These are phyloP conservation scores for Drosophila helvetica DNA, from an alignment of 2,888 invertebrate species.

Conservation along the genomic window DNA sequence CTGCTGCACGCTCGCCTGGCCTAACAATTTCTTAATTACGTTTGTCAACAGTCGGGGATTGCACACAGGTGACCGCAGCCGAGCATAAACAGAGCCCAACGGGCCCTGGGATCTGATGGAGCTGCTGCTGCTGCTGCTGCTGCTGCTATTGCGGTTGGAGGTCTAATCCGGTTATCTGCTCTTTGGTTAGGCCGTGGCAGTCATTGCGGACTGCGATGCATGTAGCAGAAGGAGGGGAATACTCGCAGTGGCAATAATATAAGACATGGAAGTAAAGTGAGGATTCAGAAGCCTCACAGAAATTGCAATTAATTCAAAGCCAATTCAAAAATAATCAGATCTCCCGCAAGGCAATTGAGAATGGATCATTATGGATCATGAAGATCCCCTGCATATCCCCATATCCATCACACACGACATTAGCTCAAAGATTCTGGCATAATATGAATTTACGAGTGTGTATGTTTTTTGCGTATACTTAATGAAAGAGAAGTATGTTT, in stretches of 20 bases:
- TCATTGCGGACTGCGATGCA: background rate
- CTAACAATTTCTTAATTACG: slow-evolving; percentile 49
- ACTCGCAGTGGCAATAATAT: background rate
- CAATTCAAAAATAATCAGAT: background rate
- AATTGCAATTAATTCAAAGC: background rate
- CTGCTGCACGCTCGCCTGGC: background rate
- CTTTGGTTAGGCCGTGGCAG: background rate
- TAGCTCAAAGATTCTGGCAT: too few species aligned
- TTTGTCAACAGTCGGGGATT: slow-evolving; percentile 36
- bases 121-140: too few species aligned
- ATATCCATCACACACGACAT: too few species aligned
- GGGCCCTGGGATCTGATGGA: too few species aligned
- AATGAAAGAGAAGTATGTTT: too few species aligned
- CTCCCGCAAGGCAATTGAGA: background rate
- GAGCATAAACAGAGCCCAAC: slow-evolving; percentile 1
- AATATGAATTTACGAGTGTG: too few species aligned
- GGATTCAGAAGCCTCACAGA: background rate
- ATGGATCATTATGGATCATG: background rate
- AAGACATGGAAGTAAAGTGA: background rate
- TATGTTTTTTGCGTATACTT: too few species aligned
- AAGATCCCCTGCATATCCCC: too few species aligned
- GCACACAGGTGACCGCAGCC: slow-evolving; percentile 5
- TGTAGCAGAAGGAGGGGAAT: background rate
- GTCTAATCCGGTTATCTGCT: background rate
- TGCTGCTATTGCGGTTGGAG: too few species aligned